Conservation (phyloP, 2,888 invertebrate species). For the Dryobota labecula region DNA sequence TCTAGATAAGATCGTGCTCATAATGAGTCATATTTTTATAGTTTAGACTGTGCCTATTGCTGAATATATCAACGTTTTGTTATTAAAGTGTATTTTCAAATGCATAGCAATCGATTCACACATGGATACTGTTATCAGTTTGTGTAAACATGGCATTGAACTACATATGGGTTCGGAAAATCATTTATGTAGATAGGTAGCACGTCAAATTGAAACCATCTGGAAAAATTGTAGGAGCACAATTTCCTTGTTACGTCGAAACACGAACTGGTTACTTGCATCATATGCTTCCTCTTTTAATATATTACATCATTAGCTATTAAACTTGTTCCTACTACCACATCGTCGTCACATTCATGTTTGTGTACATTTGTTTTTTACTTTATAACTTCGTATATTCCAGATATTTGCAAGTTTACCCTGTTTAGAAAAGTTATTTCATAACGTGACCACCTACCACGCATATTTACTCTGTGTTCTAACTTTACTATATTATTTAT, state of each 20-base stretch:
- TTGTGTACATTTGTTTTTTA: not conserved
- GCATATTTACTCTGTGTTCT: not conserved
- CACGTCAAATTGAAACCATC: not conserved
- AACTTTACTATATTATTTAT: not conserved
- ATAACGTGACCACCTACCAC: not conserved
- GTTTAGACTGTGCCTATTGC: conserved; percentile 26
- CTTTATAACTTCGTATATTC: not conserved
- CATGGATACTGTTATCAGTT: conserved; percentile 37
- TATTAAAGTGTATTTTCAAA: conserved; percentile 30
- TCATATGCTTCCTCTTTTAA: conserved; percentile 41
- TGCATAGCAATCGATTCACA: conserved; percentile 15
- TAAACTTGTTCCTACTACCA: conserved; percentile 23
- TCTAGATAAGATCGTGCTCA: conserved; percentile 38
- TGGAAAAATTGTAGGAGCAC: conserved; percentile 4
- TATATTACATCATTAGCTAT: conserved; percentile 53
- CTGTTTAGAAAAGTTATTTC: conserved; percentile 2
- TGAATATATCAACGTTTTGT: conserved; percentile 33
- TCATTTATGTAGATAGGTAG: conserved; percentile 1
- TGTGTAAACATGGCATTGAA: conserved; percentile 41
- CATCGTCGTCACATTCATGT: conserved; percentile 11
- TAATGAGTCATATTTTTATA: conserved; percentile 35
- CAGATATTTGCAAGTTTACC: not conserved
- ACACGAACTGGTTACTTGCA: conserved; percentile 28
- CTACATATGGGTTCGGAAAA: conserved; percentile 26
- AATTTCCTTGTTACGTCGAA: conserved; percentile 29